A percentile compares a stretch with the other conserved stretches of the same genome.
Conservation (phyloP, 2,113 vertebrate genomes). For the Psettodes erumei region DNA sequence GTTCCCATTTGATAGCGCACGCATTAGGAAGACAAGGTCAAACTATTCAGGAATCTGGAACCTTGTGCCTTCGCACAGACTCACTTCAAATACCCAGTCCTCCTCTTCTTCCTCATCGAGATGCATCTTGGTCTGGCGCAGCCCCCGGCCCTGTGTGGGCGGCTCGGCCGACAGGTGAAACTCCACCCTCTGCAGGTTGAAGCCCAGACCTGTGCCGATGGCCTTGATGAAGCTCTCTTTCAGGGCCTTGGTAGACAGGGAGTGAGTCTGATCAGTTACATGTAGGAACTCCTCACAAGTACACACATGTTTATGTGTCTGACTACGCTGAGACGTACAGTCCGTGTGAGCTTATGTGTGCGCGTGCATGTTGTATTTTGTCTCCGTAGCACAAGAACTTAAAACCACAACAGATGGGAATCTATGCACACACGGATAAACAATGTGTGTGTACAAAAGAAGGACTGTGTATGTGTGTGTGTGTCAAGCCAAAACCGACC, state of each 20-base stretch:
- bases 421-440: constrained; percentile 47
- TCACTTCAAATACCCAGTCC: constrained; percentile 82
- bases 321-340: constrained; percentile 22
- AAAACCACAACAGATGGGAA: constrained; percentile 53
- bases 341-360: constrained; percentile 10
- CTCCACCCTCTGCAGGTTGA: constrained; percentile 93
- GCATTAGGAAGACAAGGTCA: not conserved
- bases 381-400: constrained; percentile 24
- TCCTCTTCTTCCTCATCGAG: constrained; percentile 87
- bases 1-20: not conserved
- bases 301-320: not conserved
- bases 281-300: constrained; percentile 10
- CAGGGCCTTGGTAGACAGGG: constrained; percentile 83
- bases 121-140: constrained; percentile 88
- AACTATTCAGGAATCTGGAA: not conserved
- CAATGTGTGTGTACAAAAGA: constrained; percentile 48
- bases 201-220: constrained; percentile 92
- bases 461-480: constrained; percentile 13
- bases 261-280: constrained; percentile 25
- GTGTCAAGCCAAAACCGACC: constrained; percentile 51
- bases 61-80: constrained; percentile 4
- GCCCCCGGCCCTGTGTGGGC: constrained; percentile 82
- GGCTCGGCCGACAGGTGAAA: constrained; percentile 88
- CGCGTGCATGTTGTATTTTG: constrained; percentile 30
- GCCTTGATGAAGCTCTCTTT: constrained; percentile 99